Evolutionary conservation across 2,113 vertebrate species (phyloP), one percentile per base, ranked within the genome.

Genomic region (Cyphomyrus discorhynchus): DNA sequence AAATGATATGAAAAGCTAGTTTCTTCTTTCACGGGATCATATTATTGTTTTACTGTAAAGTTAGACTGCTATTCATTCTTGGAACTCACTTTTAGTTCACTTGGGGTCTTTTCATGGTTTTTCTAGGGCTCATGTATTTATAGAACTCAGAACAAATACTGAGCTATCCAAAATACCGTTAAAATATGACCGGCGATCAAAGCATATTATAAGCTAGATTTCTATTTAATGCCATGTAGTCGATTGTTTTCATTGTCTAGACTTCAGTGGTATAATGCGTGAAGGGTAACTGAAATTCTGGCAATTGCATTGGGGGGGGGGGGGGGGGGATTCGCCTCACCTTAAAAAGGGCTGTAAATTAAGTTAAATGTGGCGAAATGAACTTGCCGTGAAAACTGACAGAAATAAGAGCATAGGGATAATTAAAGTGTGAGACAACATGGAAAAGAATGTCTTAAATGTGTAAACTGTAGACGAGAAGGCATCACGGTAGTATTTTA

Each of bases 401-500:
- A 66, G 39, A 62, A 35, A 77, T 77, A 80, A 39, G 21, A 80
- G 45, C 66, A 89, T 21, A 13, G 10, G 49, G 35, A 11, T 35
- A 86, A 86, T 52, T 86, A 89, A 88, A 80, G 46, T 24, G 66
- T 27, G 31, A 19, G 47, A 80, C 47, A 42, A 52, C 35, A 39
- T 35, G 88, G 31, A 45, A 87, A 11, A 74, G 53, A 87, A 50
- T 52, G 50, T 87, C 6, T 53, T 13, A 49, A 52, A 53, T 21
- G 85, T 35, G 85, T 53, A 87, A 87, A 87, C 46, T 24, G 47
- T 24, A 88, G 90, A 90, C 89, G 86, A 70, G 53, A 66, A 87
- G 89, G 86, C 88, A 86, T 91, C 89, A 87, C 49, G 27, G 90
- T 89, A 88, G 70, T 77, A 86, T 47, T 90, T 46, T 50, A 89